Evolutionary conservation across 1,140 invertebrate species (phyloP), one percentile per base, ranked within the genome.

Genomic region (Elysia chlorotica): DNA sequence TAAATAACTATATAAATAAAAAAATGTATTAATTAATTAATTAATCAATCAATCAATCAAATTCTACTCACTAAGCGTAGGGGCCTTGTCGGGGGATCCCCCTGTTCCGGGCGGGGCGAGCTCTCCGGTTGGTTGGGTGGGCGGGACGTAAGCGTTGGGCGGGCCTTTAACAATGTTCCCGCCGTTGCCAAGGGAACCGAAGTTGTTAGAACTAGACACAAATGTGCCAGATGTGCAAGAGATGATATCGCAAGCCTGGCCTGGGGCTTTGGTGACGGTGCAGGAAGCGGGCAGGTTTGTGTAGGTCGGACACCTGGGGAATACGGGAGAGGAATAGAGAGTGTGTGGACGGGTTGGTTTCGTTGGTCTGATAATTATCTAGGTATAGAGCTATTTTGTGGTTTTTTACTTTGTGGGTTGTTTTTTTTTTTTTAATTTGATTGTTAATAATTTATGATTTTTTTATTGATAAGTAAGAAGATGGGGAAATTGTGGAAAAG

Each of bases 281-380:
- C 83, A 84, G 30, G 65, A 71, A 4, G 76, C 48, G 0, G 83
- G 83, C 2, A 84, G 57, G 71, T 83, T 83, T 28, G 74, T 78
- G 71, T 79, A 84, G 14, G 62, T 69, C 0, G 83, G 81, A 54
- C 83, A 84, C 61, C 83, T 84, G 70, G 10, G 62, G 66, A 30
- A 70, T n/a, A n/a, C n/a, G n/a, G n/a, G n/a, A n/a, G n/a, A n/a
- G n/a, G n/a, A n/a, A n/a, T n/a, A n/a, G n/a, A n/a, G n/a, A n/a
- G n/a, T n/a, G n/a, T n/a, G n/a, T n/a, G n/a, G n/a, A n/a, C n/a
- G n/a, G n/a, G n/a, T n/a, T n/a, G n/a, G n/a, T n/a, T n/a, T n/a
- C n/a, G n/a, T n/a, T n/a, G n/a, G n/a, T n/a, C n/a, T n/a, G n/a
- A n/a, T n/a, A n/a, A n/a, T n/a, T n/a, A n/a, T n/a, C n/a, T n/a